Percentiles rank a stretch among this genome's conserved stretches.
phyloP scores from a whole-genome alignment of 2,888 invertebrate species.

The Trichopoda pennipes region DNA sequence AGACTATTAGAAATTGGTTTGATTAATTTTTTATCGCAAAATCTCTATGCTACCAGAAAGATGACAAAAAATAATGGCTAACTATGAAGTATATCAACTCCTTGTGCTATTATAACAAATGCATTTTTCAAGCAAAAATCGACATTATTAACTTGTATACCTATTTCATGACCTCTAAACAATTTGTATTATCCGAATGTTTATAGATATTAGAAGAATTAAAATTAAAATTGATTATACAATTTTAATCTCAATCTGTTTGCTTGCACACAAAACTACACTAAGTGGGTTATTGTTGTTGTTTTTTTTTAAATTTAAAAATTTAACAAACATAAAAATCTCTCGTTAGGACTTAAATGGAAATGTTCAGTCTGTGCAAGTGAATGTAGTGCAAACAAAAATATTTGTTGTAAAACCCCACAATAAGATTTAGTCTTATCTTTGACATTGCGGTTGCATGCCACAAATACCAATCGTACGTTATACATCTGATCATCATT shows the following conservation, averaged over 20 bases:
- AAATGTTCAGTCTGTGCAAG: neutral
- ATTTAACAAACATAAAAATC: neutral
- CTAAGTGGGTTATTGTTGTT: neutral
- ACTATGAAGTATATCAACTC: too few relatives aligned
- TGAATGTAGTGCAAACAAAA: neutral
- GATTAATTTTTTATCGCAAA: too few relatives aligned
- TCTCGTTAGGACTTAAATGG: conserved; percentile 9
- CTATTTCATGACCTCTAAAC: too few relatives aligned
- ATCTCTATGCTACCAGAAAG: too few relatives aligned
- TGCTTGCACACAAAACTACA: conserved; percentile 27
- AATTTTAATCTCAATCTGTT: conserved; percentile 35
- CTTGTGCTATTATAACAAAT: too few relatives aligned
- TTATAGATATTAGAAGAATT: too few relatives aligned
- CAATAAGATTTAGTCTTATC: conserved; percentile 56
- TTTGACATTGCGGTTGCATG: conserved; percentile 65
- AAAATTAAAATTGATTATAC: conserved; percentile 5
- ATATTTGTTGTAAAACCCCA: conserved; percentile 33
- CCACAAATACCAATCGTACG: conserved; percentile 62
- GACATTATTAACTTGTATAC: too few relatives aligned
- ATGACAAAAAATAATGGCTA: too few relatives aligned
- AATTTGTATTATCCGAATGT: too few relatives aligned
- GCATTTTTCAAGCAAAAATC: too few relatives aligned
- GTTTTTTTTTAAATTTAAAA: neutral
- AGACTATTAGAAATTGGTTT: too few relatives aligned
- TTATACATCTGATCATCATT: conserved; percentile 56